Evolutionary conservation across 2,797 vertebrate genomes (phyloP), one percentile per base, ranked within the genome.

Genomic region (Chelmon rostratus): DNA sequence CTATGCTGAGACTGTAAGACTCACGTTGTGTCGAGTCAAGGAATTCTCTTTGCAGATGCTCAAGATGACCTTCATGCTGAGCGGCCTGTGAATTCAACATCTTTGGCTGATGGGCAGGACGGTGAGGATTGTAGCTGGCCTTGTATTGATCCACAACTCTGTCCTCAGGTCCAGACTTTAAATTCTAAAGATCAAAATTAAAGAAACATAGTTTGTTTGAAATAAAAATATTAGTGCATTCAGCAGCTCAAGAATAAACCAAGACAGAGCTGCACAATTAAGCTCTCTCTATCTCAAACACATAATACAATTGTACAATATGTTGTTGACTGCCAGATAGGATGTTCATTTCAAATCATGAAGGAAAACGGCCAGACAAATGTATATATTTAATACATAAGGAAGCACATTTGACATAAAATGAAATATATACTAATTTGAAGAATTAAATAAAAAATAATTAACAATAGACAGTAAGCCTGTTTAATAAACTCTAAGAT

Each of bases 41-140:
- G 87, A 99, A 98, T 31, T 98, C 96, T 81, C 86, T 95, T 19
- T 99, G 97, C 74, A 99, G 93, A 69, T 93, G 95, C 81, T 98
- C 96, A 81, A 97, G 96, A 4, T 89, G 85, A 78, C 93, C 94
- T 28, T 94, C 95, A 73, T 93, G 94, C 57, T 82, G 91, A 50
- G 74, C 33, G 21, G 76, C 68, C 42, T 96, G 96, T 2, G 93
- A 76, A 83, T 92, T 89, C 37, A 96, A 94, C 84, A 89, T 93
- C 70, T 92, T 87, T 38, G 92, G 92, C 78, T 95, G 94, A 71
- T 83, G 90, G 63, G 89, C 87, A 88, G 96, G 88, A 69, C 95
- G 95, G 63, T 96, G 96, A 21, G 97, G 97, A 37, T 96, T 96
- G 73, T 96, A 99, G 50, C 73, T 94, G 73, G 96, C 96, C 94